Conservation (phyloP, 2,888 invertebrate genomes). For the Mesoligia furuncula region DNA sequence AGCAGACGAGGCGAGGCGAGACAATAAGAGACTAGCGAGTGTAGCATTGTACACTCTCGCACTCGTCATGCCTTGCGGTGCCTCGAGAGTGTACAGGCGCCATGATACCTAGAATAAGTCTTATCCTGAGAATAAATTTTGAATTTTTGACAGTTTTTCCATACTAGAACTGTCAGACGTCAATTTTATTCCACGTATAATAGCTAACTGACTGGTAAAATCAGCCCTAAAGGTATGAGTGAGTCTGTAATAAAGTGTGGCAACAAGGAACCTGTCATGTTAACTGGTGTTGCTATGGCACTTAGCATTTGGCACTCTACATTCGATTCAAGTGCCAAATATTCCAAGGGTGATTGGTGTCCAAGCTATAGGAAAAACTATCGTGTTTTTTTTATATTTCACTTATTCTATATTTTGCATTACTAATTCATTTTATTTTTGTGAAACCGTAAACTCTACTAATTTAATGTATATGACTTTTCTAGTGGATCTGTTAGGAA, state of each 20-base stretch:
- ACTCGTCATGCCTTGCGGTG: too few relatives aligned
- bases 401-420: background rate
- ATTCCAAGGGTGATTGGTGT: constrained; percentile 9
- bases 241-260: background rate
- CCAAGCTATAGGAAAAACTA: constrained; percentile 1
- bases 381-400: constrained; percentile 2
- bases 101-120: too few relatives aligned
- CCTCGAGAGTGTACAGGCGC: too few relatives aligned
- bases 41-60: too few relatives aligned
- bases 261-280: background rate
- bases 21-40: too few relatives aligned
- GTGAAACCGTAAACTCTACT: too few relatives aligned
- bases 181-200: too few relatives aligned
- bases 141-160: too few relatives aligned
- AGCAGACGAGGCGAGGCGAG: too few relatives aligned
- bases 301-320: constrained; percentile 37
- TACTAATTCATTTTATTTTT: background rate
- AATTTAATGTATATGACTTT: background rate
- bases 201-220: too few relatives aligned
- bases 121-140: too few relatives aligned
- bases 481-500: background rate
- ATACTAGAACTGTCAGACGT: too few relatives aligned
- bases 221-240: background rate
- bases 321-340: constrained; percentile 27
- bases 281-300: background rate